Percentiles rank a stretch among this genome's conserved stretches.
Conservation (phyloP, 2,888 invertebrate genomes). For the Calliopum simillimum region DNA sequence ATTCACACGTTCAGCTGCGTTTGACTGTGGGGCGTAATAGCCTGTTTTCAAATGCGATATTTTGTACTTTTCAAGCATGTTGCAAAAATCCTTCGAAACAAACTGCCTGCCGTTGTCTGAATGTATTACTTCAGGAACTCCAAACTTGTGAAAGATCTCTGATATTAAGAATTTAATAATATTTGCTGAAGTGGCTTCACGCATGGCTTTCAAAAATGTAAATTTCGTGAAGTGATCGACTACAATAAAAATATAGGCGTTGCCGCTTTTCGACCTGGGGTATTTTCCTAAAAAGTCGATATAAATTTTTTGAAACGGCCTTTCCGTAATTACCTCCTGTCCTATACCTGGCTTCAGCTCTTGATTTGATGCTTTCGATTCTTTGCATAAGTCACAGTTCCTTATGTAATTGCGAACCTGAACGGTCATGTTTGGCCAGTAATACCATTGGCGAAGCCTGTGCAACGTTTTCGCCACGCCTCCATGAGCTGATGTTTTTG, state of each 20-base stretch:
- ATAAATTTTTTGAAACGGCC: conserved; percentile 38
- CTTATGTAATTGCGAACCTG: neutral
- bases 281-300: conserved; percentile 45
- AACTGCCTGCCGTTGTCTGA: conserved; percentile 53
- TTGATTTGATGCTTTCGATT: conserved; percentile 19
- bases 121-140: conserved; percentile 46
- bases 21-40: conserved; percentile 56
- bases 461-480: no score
- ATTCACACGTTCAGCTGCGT: conserved; percentile 57
- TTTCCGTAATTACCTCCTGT: neutral
- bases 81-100: conserved; percentile 40
- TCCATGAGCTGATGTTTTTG: no score
- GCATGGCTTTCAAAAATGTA: conserved; percentile 38
- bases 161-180: conserved; percentile 38
- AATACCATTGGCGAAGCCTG: no score
- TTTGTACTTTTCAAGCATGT: conserved; percentile 38
- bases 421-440: no score
- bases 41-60: conserved; percentile 45
- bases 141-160: conserved; percentile 49
- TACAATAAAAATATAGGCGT: conserved; percentile 37
- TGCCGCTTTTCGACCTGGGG: conserved; percentile 38
- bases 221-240: conserved; percentile 44
- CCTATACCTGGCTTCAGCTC: conserved; percentile 5
- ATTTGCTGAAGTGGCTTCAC: conserved; percentile 24
- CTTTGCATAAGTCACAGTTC: neutral